phyloP scores from a whole-genome alignment of 2,113 vertebrate genomes.

The Larimichthys crocea region DNA sequence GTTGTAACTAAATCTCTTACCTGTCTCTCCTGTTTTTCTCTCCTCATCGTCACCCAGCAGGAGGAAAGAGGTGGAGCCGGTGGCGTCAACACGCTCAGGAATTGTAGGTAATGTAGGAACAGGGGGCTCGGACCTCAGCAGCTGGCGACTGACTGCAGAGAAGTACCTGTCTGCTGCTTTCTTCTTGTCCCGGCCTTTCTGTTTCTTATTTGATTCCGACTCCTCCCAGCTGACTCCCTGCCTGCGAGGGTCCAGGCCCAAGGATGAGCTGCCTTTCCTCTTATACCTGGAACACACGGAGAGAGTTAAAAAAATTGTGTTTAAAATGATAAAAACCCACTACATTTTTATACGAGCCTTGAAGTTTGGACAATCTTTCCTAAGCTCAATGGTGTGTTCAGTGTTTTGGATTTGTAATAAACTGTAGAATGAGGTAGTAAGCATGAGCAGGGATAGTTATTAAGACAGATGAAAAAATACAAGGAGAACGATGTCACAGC shows the following conservation, averaged over 20 bases:
- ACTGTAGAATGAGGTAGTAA: background rate
- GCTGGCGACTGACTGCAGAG: constrained; percentile 78
- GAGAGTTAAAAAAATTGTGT: background rate
- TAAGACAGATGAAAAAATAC: background rate
- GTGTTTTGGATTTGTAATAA: background rate
- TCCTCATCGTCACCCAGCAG: constrained; percentile 45
- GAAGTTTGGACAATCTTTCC: too few relatives aligned
- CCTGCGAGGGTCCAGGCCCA: constrained; percentile 88
- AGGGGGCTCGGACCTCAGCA: constrained; percentile 78
- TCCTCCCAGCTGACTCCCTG: constrained; percentile 89
- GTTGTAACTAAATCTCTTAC: constrained; percentile 43
- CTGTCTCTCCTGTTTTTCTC: constrained; percentile 28
- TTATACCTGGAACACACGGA: constrained; percentile 85
- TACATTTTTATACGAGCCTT: background rate
- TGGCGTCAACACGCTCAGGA: constrained; percentile 26
- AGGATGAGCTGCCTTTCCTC: constrained; percentile 89
- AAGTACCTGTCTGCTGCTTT: constrained; percentile 87
- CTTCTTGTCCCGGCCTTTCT: constrained; percentile 44
- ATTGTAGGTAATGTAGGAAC: constrained; percentile 24
- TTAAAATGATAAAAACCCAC: background rate
- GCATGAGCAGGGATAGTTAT: background rate
- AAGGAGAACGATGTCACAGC: background rate
- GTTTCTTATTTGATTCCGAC: constrained; percentile 80
- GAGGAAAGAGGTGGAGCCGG: constrained; percentile 74
- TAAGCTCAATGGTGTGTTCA: too few relatives aligned